Base-by-base conservation (phyloP, 1,140 invertebrate species). In the Tigriopus japonicus region DNA sequence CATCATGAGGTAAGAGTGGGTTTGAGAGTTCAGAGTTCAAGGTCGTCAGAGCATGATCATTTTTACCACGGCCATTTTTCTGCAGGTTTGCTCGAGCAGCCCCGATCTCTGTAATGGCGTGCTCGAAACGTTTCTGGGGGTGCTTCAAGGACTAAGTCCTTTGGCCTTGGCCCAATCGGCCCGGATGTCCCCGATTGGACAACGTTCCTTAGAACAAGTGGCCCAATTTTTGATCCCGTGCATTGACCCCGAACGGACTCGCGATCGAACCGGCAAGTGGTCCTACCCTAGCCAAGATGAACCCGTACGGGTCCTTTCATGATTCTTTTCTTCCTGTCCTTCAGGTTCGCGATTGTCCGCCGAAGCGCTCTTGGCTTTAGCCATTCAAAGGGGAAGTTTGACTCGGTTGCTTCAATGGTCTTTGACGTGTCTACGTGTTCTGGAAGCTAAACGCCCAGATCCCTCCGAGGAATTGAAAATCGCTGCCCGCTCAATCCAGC, bases 141-240 rank as follows among this genome's bases (percentile, higher is more conserved):
- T 81, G n/a, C 70, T 82, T 0, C 68, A 72, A 59, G 69, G 71
- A 43, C 71, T 82, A 13, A 79, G 78, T 59, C 75, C 78, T 7
- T 67, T 82, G 43, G 79, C 78, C 40, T 68, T 82, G 21, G 74
- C 78, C 15, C 65, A 70, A 68, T 15, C 77, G 80, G 65, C 65
- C 82, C 24, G 77, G 3, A 35, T 35, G 28, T 35, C 78, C 14
- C 63, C 69, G 41, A 68, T 82, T 15, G 80, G 79, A 21, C 68
- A 73, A 14, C 75, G 75, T 60, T 75, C 74, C 54, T 68, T 82
- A 56, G 71, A 74, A 52, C 71, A 78, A 68, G 72, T 79, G 1
- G 74, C 71, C 45, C 67, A 66, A 49, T 81, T 81, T 70, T 70
- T 82, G 41, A 72, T 73, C 64, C 69, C n/a, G 3, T 49, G n/a